Conservation (phyloP, 2,888 invertebrate genomes). For the Uloborus plumipes region DNA sequence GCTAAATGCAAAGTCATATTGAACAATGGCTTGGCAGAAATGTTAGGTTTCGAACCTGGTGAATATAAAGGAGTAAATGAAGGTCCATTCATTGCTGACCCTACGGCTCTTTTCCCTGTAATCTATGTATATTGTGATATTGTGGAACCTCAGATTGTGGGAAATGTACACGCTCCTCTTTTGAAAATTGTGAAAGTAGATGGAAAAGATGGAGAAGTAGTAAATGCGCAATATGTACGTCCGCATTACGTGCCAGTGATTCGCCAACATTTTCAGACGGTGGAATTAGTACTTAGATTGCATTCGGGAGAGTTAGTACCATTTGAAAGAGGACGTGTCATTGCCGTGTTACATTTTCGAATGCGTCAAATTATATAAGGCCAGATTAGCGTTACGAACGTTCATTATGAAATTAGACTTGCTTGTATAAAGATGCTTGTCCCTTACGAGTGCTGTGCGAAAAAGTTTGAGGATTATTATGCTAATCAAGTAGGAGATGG, state of each 20-base stretch:
- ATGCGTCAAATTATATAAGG: constrained; percentile 3
- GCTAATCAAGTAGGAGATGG: constrained; percentile 12
- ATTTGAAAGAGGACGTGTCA: constrained; percentile 30
- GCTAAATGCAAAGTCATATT: too few relatives aligned
- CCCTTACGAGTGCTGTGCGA: constrained; percentile 7
- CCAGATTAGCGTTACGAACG: too few relatives aligned
- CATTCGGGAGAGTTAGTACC: constrained; percentile 17
- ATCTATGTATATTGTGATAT: background rate
- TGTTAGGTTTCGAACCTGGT: background rate
- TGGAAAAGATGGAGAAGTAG: constrained; percentile 10
- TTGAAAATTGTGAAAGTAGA: constrained; percentile 20
- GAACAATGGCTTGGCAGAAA: background rate
- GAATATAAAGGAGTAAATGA: background rate
- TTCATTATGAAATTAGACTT: too few relatives aligned
- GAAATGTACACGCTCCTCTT: background rate
- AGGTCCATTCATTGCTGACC: background rate
- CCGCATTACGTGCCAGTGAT: constrained; percentile 27
- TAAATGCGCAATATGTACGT: constrained; percentile 1
- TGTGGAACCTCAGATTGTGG: background rate
- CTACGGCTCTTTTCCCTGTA: background rate
- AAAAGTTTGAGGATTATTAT: constrained; percentile 25
- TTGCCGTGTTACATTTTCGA: constrained; percentile 14
- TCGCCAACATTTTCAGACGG: constrained; percentile 14
- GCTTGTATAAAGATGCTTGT: too few relatives aligned
- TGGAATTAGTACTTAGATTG: background rate